A percentile compares a stretch with the other conserved stretches of the same genome.
phyloP scores from a whole-genome alignment of 2,797 vertebrate species.

The Alectoris magna region DNA sequence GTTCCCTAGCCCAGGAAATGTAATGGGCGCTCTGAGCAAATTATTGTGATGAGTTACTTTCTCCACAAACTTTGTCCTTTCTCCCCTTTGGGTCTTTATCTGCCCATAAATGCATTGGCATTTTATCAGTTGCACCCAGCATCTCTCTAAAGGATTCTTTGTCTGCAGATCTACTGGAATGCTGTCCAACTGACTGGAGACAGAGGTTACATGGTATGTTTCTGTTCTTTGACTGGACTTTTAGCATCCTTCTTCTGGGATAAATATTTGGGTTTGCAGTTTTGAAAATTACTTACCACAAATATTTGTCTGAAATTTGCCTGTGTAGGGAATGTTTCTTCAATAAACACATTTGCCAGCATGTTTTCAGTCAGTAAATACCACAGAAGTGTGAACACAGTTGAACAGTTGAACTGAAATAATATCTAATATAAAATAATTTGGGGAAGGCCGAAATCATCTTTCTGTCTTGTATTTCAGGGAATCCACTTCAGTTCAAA shows the following conservation, averaged over 20 bases:
- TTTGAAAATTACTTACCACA: conserved; percentile 60
- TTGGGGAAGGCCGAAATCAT: background rate
- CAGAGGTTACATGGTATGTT: background rate
- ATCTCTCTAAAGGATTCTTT: conserved; percentile 42
- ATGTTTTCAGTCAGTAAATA: conserved; percentile 59
- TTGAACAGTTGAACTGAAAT: background rate
- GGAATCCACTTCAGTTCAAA: background rate
- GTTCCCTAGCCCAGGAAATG: background rate
- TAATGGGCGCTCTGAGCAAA: background rate
- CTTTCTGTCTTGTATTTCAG: background rate
- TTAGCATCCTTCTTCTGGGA: conserved; percentile 24
- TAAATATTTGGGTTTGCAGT: conserved; percentile 62
- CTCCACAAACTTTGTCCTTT: background rate
- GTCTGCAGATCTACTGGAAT: background rate
- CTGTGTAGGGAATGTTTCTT: conserved; percentile 55
- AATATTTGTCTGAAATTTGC: conserved; percentile 71
- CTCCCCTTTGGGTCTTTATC: background rate
- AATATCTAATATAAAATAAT: conserved; percentile 43
- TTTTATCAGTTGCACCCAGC: background rate
- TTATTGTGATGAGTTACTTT: background rate
- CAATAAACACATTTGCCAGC: conserved; percentile 64
- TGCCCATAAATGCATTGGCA: background rate
- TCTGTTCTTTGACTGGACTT: conserved; percentile 24
- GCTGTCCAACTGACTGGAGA: background rate
- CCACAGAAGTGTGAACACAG: conserved; percentile 21